phyloP scores from a whole-genome alignment of 2,113 vertebrate genomes.

The Hemiscyllium ocellatum region DNA sequence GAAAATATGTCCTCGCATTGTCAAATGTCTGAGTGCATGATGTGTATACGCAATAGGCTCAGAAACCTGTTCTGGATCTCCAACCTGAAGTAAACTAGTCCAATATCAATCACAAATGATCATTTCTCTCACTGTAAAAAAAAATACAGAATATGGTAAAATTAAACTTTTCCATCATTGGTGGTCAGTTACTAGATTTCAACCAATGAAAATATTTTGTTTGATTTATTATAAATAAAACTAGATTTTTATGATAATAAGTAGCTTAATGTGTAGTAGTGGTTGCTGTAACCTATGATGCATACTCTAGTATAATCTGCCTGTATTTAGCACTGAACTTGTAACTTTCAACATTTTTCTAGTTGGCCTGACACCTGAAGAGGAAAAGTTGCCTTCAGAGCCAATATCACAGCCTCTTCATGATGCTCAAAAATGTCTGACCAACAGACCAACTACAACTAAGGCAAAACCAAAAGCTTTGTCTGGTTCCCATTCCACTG shows the following conservation, averaged over 20 bases:
- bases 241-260: neutral
- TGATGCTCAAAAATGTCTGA: slow-evolving; percentile 50
- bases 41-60: too few species aligned
- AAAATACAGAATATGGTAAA: neutral
- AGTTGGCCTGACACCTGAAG: slow-evolving; percentile 54
- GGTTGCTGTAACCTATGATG: neutral
- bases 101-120: neutral
- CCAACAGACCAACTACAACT: slow-evolving; percentile 54
- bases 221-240: neutral
- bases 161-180: neutral
- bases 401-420: slow-evolving; percentile 50
- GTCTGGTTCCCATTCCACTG: slow-evolving; percentile 45
- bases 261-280: neutral
- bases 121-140: neutral
- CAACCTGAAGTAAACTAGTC: neutral
- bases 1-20: neutral
- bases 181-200: neutral
- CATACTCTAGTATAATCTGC: neutral
- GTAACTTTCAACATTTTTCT: slow-evolving; percentile 45
- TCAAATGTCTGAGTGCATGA: neutral
- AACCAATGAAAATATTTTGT: neutral
- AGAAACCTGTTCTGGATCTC: neutral
- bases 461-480: slow-evolving; percentile 58
- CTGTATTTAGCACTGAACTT: neutral
- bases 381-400: slow-evolving; percentile 52